A percentile compares a stretch with the other conserved stretches of the same genome.
phyloP scores from a whole-genome alignment of 2,888 invertebrate genomes.

The Pseudoips prasinana region DNA sequence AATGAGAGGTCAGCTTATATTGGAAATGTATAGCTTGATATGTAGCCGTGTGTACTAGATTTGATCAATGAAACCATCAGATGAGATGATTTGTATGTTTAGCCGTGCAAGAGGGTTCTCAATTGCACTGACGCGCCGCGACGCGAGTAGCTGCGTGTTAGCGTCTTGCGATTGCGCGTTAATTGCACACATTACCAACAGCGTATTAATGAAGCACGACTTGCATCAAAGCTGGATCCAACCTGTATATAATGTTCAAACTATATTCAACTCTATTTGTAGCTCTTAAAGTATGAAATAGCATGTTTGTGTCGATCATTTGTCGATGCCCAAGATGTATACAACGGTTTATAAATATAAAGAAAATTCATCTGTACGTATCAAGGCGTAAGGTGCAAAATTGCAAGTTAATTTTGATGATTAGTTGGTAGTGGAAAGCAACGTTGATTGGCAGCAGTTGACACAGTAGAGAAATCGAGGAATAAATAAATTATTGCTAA shows the following conservation, averaged over 20 bases:
- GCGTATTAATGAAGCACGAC: slow-evolving; percentile 34
- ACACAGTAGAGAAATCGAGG: slow-evolving; percentile 25
- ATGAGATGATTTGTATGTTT: too few species aligned
- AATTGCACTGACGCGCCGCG: too few species aligned
- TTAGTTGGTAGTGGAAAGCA: slow-evolving; percentile 15
- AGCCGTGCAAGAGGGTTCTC: too few species aligned
- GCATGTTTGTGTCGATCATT: not conserved
- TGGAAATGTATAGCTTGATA: too few species aligned
- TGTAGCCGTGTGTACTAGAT: too few species aligned
- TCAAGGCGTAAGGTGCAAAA: too few species aligned
- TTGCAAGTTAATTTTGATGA: not conserved
- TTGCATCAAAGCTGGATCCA: not conserved
- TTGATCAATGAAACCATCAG: too few species aligned
- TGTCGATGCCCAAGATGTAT: too few species aligned
- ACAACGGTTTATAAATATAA: too few species aligned
- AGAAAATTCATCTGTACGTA: too few species aligned
- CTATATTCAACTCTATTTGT: not conserved
- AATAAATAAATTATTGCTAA: slow-evolving; percentile 32
- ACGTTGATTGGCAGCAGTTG: slow-evolving; percentile 26
- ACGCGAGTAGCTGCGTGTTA: too few species aligned
- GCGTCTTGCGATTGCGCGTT: slow-evolving; percentile 17
- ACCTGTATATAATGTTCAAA: not conserved
- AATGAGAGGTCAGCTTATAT: too few species aligned
- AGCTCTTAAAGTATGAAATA: not conserved
- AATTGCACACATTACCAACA: slow-evolving; percentile 36